A percentile compares a stretch with the other conserved stretches of the same genome.
phyloP scores from a whole-genome alignment of 2,113 vertebrate species.

The Cinclus cinclus region DNA sequence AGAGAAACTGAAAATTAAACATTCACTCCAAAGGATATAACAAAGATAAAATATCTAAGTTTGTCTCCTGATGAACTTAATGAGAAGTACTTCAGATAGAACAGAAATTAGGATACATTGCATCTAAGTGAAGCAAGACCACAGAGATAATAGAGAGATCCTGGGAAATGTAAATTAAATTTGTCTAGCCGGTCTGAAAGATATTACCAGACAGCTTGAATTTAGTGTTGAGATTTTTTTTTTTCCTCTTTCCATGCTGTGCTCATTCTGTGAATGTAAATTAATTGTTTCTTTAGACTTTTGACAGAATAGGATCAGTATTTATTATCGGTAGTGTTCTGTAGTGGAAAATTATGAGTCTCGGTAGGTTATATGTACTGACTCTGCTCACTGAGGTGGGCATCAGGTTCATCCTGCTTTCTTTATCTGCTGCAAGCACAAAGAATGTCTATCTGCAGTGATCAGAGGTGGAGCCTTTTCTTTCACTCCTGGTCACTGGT shows the following conservation, averaged over 20 bases:
- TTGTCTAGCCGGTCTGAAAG: not conserved
- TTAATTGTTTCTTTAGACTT: not conserved
- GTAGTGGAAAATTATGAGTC: not conserved
- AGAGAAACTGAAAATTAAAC: not conserved
- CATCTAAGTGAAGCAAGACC: slow-evolving; percentile 8
- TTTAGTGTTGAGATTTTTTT: not conserved
- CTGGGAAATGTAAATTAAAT: slow-evolving; percentile 29
- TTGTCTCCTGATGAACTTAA: slow-evolving; percentile 6
- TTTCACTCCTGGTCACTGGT: not conserved
- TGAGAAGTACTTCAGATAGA: slow-evolving; percentile 2
- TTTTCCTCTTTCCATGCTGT: not conserved
- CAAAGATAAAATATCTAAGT: slow-evolving; percentile 9
- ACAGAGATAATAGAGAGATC: not conserved
- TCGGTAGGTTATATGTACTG: not conserved
- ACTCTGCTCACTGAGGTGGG: not conserved
- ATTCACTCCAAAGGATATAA: not conserved
- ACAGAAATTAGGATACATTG: slow-evolving; percentile 22
- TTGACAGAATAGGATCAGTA: not conserved
- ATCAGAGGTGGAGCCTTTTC: not conserved
- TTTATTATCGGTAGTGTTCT: not conserved
- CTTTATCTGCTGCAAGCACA: not conserved
- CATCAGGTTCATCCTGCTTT: not conserved
- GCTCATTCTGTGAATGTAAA: not conserved
- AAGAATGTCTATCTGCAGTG: not conserved
- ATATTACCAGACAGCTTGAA: not conserved